Conservation (phyloP, 2,113 vertebrate species). For the Symphodus melops region DNA sequence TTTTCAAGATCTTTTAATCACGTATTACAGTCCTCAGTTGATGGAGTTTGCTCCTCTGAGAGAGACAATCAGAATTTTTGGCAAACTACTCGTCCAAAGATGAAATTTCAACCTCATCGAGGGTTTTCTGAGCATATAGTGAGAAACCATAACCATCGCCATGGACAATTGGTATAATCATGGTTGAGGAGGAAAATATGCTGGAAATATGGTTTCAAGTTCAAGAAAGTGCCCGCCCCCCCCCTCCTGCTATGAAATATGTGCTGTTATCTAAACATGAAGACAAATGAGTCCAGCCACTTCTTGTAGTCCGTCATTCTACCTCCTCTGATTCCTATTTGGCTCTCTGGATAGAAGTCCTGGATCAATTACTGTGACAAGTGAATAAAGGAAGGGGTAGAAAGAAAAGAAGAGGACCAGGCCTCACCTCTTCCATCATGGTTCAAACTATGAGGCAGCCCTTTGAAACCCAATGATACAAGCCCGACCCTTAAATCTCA, state of each 20-base stretch:
- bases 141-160: neutral
- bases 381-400: slow-evolving; percentile 5
- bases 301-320: slow-evolving; percentile 45
- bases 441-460: slow-evolving; percentile 48
- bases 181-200: slow-evolving; percentile 17
- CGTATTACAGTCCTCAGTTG: neutral
- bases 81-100: slow-evolving; percentile 1
- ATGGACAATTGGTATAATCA: slow-evolving; percentile 9
- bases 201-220: slow-evolving; percentile 26
- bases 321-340: slow-evolving; percentile 60
- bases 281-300: slow-evolving; percentile 53
- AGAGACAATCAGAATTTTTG: slow-evolving; percentile 4
- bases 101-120: neutral
- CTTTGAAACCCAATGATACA: slow-evolving; percentile 76
- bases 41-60: neutral
- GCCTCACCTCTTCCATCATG: slow-evolving; percentile 72
- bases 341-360: slow-evolving; percentile 43
- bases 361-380: slow-evolving; percentile 49
- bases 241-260: slow-evolving; percentile 46
- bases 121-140: slow-evolving; percentile 12
- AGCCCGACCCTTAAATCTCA: slow-evolving; percentile 48
- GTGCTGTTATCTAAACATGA: slow-evolving; percentile 55
- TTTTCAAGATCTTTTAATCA: neutral
- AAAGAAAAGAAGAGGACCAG: slow-evolving; percentile 22
- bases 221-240: slow-evolving; percentile 41